Evolutionary conservation across 2,888 invertebrate species (phyloP), one percentile per base, ranked within the genome.

Genomic region (Crocallis elinguaria): DNA sequence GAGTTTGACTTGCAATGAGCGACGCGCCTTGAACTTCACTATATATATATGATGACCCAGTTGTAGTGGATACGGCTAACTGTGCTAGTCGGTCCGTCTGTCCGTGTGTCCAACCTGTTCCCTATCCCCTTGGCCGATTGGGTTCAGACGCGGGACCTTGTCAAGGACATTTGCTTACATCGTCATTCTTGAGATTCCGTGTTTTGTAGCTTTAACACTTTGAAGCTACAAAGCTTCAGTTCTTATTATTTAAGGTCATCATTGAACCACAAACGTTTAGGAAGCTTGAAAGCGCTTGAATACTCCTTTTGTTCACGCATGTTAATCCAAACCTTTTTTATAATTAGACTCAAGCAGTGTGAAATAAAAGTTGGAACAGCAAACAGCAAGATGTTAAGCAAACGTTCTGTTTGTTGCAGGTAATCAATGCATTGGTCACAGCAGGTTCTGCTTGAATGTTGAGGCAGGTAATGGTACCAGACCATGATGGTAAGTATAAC

Each of bases 11-110:
- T 84, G 88, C 88, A 88, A 92, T 94, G 93, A 92, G 92, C 89
- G 92, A 92, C 90, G 93, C 93, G 94, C 95, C 95, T 95, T 95
- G 95, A 95, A 95, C 95, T 95, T 95, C 94, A 92, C 92, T 93
- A 93, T 95, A 94, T 95, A 95, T 95, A 95, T 95, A 95, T 89
- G 88, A 88, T 95, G 95, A 95, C 95, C 95, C 94, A 95, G 94
- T 94, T 95, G 85, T 81, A 67, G 93, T 93, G 93, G 80, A 75
- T 71, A 71, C 77, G 73, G 79, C 73, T 90, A 88, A 88, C 89
- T 90, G 89, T 89, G 87, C 83, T 84, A 83, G 82, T 81, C 72
- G 77, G 80, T 75, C 75, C 67, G 75, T 75, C 75, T 73, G 78
- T 73, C 76, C 73, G 72, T 76, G 69, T 72, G 78, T 75, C 76